Evolutionary conservation across 2,113 vertebrate species (phyloP), one percentile per base, ranked within the genome.

Genomic region (Elanoides forficatus): DNA sequence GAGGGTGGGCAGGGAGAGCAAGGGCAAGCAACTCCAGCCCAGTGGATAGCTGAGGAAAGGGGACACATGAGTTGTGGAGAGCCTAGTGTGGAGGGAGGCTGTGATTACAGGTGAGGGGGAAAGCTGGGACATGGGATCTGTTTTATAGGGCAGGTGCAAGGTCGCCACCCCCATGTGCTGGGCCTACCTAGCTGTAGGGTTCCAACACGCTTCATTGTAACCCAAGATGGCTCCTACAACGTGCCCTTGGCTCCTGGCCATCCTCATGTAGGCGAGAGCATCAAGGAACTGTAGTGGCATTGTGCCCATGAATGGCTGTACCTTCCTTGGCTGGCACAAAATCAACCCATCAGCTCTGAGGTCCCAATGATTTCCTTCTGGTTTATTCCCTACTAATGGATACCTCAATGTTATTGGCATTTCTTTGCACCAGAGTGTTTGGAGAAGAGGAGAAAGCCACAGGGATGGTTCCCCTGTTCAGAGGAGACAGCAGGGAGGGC

Each of bases 41-140:
- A 66, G 25, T 56, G 45, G 6, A 79, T 19, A 70, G 52, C 9
- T 1, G 5, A 86, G 47, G 18, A 86, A 66, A 5, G 6, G 11
- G 21, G 14, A 62, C 3, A 2, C 8, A 48, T 2, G 1, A 56
- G 11, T 8, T 63, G 6, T 62, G 17, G 42, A 81, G 34, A 89
- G 4, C 7, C 36, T 73, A 11, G 21, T 47, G 65, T 86, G 71
- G 11, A 52, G 9, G 17, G 15, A 86, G 10, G 32, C 26, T 78
- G 45, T 82, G 30, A 22, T 30, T 62, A 76, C 0, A 4, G 53
- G 30, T 4, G 9, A 93, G 26, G 20, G 15, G 13, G 56, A 56
- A 63, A 72, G 36, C 2, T 56, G 9, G 13, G 34, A 52, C 19
- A 40, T 0, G 0, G 52, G 38, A 34, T 59, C 30, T 56, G 11